These are phyloP conservation scores for Ranitomeya variabilis DNA, from an alignment of 2,113 vertebrate genomes.

Conservation along the genomic window DNA sequence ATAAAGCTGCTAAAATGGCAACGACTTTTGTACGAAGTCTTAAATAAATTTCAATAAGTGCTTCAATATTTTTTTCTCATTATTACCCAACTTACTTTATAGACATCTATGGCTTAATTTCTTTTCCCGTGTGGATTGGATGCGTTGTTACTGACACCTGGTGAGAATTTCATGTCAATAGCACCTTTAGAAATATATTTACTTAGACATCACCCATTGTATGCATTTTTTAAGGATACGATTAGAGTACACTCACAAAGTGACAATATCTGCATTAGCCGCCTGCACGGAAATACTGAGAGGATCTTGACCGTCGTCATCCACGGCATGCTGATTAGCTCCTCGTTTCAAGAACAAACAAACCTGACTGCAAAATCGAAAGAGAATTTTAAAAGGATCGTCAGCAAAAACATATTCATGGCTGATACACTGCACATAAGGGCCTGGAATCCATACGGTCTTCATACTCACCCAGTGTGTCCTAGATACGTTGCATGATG, in stretches of 20 bases:
- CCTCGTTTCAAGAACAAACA: conserved; percentile 95
- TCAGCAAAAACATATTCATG: neutral
- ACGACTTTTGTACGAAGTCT: no score
- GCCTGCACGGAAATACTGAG: conserved; percentile 91
- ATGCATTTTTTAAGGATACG: no score
- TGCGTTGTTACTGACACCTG: no score
- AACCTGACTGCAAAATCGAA: conserved; percentile 81
- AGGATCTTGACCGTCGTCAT: conserved; percentile 89
- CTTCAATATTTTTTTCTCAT: no score
- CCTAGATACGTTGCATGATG: conserved; percentile 92
- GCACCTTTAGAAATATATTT: no score
- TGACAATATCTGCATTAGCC: conserved; percentile 96
- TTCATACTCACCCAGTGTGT: conserved; percentile 84
- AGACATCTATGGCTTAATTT: no score
- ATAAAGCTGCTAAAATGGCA: no score
- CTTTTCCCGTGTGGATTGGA: no score
- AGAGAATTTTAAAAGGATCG: neutral
- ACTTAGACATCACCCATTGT: no score
- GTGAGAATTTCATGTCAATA: no score
- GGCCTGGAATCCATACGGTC: neutral
- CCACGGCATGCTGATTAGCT: conserved; percentile 85
- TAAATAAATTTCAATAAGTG: no score
- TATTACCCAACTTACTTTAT: no score
- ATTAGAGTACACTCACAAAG: conserved; percentile 77
- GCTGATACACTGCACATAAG: neutral